Evolutionary conservation across 2,888 invertebrate species (phyloP), one percentile per base, ranked within the genome.

Genomic region (Lydus trimaculatus): DNA sequence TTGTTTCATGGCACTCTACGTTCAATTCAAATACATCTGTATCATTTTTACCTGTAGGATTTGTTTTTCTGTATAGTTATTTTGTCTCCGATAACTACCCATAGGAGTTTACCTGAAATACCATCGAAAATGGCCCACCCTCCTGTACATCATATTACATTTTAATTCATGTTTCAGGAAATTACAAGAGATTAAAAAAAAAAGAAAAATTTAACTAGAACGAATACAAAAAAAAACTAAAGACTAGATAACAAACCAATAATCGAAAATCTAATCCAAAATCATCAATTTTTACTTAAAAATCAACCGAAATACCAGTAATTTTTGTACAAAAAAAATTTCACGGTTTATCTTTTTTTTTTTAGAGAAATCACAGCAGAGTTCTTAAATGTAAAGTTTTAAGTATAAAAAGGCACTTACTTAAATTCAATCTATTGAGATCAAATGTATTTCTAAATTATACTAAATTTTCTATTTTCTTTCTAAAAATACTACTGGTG

Each of bases 211-310:
- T 69, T 66, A 69, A 69, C 69, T 69, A 69, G 64, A 28, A 64
- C 56, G 65, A 64, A 65, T 76, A 78, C 71, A 76, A 79, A 48
- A 48, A n/a, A n/a, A n/a, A 36, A 36, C 76, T 81, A 81, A 77
- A 80, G 82, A 82, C 82, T 82, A 82, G 82, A 82, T 81, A 82
- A 82, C 82, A 81, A 81, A 80, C 77, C 75, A 75, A 75, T 73
- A 78, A 73, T 72, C 74, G 76, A 76, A 74, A 74, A 77, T 76
- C 69, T 66, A 52, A 61, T 48, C 48, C 48, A 48, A 48, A n/a
- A 48, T 48, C 17, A 20, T 20, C 48, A 48, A 48, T 48, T 48
- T 48, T 48, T 20, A 2, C 20, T 20, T 20, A 8, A 5, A 48
- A 20, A 20, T 13, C 36, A 36, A 63, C 15, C 33, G 23, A 63